Conservation (phyloP, 2,113 vertebrate species). For the Saimiri boliviensis region DNA sequence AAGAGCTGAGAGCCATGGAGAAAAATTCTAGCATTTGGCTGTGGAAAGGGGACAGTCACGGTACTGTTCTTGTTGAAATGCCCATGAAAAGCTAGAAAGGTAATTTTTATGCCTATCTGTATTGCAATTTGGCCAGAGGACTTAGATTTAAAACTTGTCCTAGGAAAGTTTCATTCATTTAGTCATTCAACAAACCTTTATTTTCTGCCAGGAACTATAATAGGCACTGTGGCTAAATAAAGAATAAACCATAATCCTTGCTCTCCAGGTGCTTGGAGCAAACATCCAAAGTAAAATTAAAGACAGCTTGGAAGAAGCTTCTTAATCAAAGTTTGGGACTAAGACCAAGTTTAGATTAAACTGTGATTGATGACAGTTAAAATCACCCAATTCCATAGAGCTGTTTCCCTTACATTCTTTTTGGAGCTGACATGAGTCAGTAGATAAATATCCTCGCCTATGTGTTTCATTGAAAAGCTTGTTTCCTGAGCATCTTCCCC, state of each 20-base stretch:
- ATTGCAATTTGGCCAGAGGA: not conserved
- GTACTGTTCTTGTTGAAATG: not conserved
- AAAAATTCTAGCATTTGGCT: not conserved
- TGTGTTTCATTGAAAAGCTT: not conserved
- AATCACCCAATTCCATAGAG: not conserved
- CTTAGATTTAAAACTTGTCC: not conserved
- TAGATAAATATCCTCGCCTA: not conserved
- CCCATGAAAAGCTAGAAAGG: not conserved
- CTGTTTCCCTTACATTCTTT: not conserved
- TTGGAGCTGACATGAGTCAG: not conserved
- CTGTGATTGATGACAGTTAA: not conserved
- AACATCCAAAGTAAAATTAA: not conserved
- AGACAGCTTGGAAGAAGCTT: not conserved
- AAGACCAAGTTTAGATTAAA: constrained; percentile 15
- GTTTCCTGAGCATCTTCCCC: not conserved
- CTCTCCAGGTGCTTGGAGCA: not conserved
- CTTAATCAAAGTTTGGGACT: constrained; percentile 32
- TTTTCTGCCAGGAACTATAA: not conserved
- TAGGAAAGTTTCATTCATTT: not conserved
- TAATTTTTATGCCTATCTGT: not conserved
- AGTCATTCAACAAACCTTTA: not conserved
- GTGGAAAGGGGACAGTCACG: not conserved
- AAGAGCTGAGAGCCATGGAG: not conserved
- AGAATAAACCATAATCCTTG: not conserved
- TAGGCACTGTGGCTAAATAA: not conserved